Evolutionary conservation across 1,140 invertebrate genomes (phyloP).

Genomic region (Parapsyche elsis): DNA sequence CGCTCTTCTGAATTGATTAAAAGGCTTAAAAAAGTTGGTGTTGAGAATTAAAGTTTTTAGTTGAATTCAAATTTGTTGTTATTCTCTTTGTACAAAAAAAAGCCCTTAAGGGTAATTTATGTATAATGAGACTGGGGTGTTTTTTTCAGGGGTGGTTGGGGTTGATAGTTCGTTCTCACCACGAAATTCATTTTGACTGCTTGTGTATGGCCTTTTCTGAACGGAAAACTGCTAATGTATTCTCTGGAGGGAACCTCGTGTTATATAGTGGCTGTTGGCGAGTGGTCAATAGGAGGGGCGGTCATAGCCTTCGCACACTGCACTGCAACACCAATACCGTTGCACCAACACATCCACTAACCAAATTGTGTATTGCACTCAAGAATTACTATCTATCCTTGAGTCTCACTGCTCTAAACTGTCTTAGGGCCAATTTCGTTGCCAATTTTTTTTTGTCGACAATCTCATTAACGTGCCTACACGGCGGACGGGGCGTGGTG

Average conservation of each 20-base stretch:
- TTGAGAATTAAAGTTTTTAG: no score
- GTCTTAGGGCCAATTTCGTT: neutral
- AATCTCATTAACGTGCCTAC: no score
- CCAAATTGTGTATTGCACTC: no score
- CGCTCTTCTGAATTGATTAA: no score
- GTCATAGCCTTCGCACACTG: neutral
- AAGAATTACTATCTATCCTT: neutral
- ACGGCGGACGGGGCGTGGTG: no score
- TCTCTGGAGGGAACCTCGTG: neutral
- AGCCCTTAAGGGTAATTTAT: no score
- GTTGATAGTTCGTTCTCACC: neutral
- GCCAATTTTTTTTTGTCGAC: neutral
- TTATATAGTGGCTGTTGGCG: constrained; percentile 8
- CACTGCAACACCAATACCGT: neutral
- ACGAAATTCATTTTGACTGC: neutral
- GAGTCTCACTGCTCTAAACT: neutral
- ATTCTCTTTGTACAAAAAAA: no score
- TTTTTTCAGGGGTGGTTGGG: neutral
- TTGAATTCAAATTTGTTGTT: no score
- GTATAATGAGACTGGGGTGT: neutral
- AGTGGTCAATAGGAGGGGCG: neutral
- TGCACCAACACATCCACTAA: neutral
- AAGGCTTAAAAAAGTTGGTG: no score
- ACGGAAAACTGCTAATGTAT: constrained; percentile 12
- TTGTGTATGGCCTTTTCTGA: constrained; percentile 10